A percentile compares a stretch with the other conserved stretches of the same genome.
These are phyloP conservation scores for Platerodrilus igneus DNA, from an alignment of 2,888 invertebrate species.

Conservation along the genomic window DNA sequence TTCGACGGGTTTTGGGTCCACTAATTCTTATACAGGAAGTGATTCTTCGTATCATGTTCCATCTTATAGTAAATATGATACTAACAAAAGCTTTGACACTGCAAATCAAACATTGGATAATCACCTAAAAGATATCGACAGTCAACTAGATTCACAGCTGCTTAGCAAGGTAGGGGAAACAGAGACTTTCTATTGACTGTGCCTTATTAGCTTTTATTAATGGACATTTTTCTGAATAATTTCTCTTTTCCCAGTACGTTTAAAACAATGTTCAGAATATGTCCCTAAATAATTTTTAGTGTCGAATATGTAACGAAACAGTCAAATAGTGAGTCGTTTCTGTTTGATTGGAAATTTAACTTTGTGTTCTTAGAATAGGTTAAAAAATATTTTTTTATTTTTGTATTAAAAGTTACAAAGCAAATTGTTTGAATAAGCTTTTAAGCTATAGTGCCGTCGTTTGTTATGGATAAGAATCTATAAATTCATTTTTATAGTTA, in stretches of 20 bases:
- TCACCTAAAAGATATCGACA: constrained; percentile 77
- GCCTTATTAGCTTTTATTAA: constrained; percentile 21
- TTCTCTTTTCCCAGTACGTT: constrained; percentile 1
- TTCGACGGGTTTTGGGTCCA: constrained; percentile 55
- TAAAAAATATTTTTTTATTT: too few species aligned
- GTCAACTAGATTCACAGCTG: constrained; percentile 67
- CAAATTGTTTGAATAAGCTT: too few species aligned
- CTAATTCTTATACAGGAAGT: constrained; percentile 55
- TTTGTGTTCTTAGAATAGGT: too few species aligned
- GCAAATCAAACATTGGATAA: constrained; percentile 72
- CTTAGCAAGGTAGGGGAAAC: constrained; percentile 55
- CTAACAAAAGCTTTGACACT: constrained; percentile 64
- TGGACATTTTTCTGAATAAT: constrained; percentile 24
- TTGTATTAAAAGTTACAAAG: too few species aligned
- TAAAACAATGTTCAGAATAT: constrained; percentile 29
- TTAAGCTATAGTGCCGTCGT: too few species aligned
- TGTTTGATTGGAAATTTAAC: too few species aligned
- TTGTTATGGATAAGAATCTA: too few species aligned
- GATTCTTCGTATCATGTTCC: constrained; percentile 52
- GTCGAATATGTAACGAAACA: constrained; percentile 26
- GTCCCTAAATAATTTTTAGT: constrained; percentile 30
- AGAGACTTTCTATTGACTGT: constrained; percentile 48
- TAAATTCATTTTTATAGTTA: too few species aligned
- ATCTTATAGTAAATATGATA: constrained; percentile 49
- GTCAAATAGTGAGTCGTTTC: constrained; percentile 41